Evolutionary conservation across 1,140 invertebrate genomes (phyloP).

Genomic region (Brachionus sp.): DNA sequence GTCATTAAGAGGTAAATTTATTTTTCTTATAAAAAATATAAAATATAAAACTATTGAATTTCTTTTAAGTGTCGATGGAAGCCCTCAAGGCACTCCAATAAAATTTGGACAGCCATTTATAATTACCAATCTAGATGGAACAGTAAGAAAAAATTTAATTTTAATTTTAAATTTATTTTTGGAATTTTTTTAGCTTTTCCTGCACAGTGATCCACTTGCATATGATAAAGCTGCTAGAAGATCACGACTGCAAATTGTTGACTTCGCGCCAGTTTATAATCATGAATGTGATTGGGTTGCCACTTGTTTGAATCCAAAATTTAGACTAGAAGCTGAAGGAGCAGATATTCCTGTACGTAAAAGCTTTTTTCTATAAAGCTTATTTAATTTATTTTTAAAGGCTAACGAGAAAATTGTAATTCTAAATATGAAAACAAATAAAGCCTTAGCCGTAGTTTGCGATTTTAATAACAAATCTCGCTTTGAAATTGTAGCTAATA

Average conservation of each 20-base stretch:
- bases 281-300: slow-evolving; percentile 54
- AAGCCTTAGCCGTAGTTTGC: slow-evolving; percentile 52
- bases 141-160: slow-evolving; percentile 41
- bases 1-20: background rate
- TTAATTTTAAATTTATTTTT: background rate
- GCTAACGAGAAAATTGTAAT: slow-evolving; percentile 53
- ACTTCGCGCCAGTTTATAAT: slow-evolving; percentile 50
- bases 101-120: slow-evolving; percentile 56
- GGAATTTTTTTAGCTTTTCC: slow-evolving; percentile 48
- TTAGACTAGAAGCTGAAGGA: slow-evolving; percentile 57
- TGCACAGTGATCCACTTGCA: slow-evolving; percentile 52
- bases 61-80: slow-evolving; percentile 51
- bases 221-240: slow-evolving; percentile 52
- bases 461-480: slow-evolving; percentile 49
- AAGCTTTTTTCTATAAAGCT: background rate
- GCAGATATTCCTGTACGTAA: slow-evolving; percentile 54
- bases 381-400: slow-evolving; percentile 47
- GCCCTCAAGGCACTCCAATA: slow-evolving; percentile 50
- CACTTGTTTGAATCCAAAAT: slow-evolving; percentile 52
- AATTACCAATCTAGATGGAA: slow-evolving; percentile 51
- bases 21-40: background rate
- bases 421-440: slow-evolving; percentile 53
- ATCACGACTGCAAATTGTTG: slow-evolving; percentile 54
- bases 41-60: background rate
- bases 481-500: slow-evolving; percentile 55